Evolutionary conservation across 1,140 invertebrate species (phyloP), one percentile per base, ranked within the genome.

Genomic region (Camponotus vicinus): DNA sequence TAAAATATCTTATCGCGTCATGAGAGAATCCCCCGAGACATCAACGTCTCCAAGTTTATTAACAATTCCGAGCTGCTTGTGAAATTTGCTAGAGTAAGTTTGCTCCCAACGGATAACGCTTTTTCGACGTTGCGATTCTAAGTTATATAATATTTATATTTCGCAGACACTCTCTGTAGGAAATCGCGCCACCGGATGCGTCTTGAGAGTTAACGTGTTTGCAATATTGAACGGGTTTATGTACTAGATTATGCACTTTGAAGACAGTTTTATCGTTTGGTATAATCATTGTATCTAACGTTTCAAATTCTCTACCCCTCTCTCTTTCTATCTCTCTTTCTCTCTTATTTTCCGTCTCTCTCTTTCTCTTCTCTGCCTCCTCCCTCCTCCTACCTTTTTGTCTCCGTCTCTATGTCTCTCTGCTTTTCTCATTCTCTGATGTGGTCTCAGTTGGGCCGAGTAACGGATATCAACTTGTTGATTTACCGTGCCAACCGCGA

Each of bases 391-490:
- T 64, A 8, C 55, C 37, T 79, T 32, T 55, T 18, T 75, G 15
- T 37, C 45, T 85, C 55, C 37, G 3, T 78, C 13, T 52, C 27
- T 27, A 7, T 21, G 27, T 82, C 67, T 13, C 18, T 61, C 40
- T 61, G 27, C 4, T 15, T 18, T 71, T 64, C 66, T 86, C 55
- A 69, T 78, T 69, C 37, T 88, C 64, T 63, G 70, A 66, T 73
- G 77, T 27, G 82, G 79, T 78, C 59, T 75, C 67, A 69, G 88
- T 73, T 67, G 64, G 57, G 63, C 75, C 66, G 63, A 84, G 90
- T 91, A 91, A 90, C 88, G 88, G 90, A 92, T 92, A 93, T 94
- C 93, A 94, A 93, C 93, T 94, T 94, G 94, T 94, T 94, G 93
- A 94, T 94, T 94, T 94, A 94, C 91, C 91, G 90, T 77, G 83